Conservation (phyloP, 2,888 invertebrate genomes). For the Orthosia gracilis region DNA sequence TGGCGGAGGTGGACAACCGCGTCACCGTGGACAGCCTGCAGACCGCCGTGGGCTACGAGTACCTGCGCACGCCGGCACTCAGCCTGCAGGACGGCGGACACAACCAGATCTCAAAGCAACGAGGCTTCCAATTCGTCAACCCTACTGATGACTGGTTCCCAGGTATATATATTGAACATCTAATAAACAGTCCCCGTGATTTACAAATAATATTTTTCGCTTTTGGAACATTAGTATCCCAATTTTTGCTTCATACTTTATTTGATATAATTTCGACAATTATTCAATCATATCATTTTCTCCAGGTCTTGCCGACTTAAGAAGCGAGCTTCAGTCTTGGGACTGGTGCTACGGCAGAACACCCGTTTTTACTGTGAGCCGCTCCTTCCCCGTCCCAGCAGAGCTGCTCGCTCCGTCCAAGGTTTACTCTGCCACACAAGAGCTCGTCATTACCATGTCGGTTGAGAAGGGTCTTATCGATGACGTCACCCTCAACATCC, state of each 20-base stretch:
- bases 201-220: neutral
- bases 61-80: conserved; percentile 93
- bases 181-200: neutral
- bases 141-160: conserved; percentile 97
- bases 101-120: conserved; percentile 94
- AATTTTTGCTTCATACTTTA: neutral
- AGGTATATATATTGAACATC: conserved; percentile 85
- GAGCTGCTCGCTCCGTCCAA: conserved; percentile 86
- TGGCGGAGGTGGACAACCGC: conserved; percentile 94
- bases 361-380: conserved; percentile 95
- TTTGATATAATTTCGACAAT: neutral
- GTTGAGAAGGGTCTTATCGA: conserved; percentile 93
- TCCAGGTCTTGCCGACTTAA: conserved; percentile 93
- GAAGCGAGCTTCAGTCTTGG: conserved; percentile 94
- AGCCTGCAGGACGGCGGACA: conserved; percentile 93
- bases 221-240: neutral
- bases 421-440: conserved; percentile 84
- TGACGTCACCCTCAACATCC: conserved; percentile 92
- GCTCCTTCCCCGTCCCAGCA: conserved; percentile 92
- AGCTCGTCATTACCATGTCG: conserved; percentile 92
- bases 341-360: conserved; percentile 97
- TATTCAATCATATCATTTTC: conserved; percentile 12
- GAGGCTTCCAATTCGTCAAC: conserved; percentile 96
- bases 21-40: conserved; percentile 94
- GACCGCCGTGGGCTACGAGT: conserved; percentile 96